phyloP scores from a whole-genome alignment of 2,113 vertebrate genomes.

The Otocyon megalotis region DNA sequence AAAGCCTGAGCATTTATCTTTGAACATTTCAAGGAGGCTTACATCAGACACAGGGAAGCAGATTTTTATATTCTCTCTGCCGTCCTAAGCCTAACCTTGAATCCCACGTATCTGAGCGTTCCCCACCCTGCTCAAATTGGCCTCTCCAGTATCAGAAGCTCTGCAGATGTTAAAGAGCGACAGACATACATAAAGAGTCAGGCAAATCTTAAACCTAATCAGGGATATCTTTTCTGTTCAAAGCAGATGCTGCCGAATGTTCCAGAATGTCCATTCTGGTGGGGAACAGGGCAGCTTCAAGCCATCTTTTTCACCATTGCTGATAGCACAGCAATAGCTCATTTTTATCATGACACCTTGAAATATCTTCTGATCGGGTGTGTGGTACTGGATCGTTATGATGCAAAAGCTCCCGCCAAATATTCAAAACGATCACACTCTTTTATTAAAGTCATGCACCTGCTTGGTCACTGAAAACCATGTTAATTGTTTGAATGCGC shows the following conservation, averaged over 20 bases:
- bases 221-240: neutral
- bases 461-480: neutral
- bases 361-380: constrained; percentile 14
- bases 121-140: neutral
- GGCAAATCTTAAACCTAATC: constrained; percentile 22
- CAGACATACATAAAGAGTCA: neutral
- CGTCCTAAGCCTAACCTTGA: neutral
- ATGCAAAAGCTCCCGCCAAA: neutral
- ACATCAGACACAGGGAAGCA: neutral
- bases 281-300: neutral
- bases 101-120: neutral
- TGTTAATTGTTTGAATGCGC: neutral
- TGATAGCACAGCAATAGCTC: neutral
- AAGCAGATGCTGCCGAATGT: neutral
- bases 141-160: neutral
- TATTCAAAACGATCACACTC: constrained; percentile 1
- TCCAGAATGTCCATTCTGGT: neutral
- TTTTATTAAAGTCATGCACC: constrained; percentile 21
- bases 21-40: neutral
- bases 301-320: neutral
- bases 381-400: neutral
- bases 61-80: neutral
- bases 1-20: neutral
- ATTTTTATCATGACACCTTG: neutral
- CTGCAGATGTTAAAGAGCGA: neutral